Evolutionary conservation across 2,797 vertebrate genomes (phyloP).

Genomic region (Syndactyla subalaris): DNA sequence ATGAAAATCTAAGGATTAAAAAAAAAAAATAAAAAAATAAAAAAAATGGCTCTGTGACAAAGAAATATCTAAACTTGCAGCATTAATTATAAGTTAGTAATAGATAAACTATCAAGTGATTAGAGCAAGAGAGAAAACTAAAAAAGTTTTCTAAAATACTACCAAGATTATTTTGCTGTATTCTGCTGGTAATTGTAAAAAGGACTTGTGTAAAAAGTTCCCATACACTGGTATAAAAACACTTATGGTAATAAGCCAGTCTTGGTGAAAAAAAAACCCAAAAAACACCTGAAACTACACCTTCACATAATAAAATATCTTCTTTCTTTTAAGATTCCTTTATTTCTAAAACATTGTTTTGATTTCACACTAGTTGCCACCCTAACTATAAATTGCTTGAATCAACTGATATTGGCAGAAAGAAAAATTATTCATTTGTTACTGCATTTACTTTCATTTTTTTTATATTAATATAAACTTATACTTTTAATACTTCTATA

Average conservation of each 20-base stretch:
- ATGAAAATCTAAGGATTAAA: background rate
- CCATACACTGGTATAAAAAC: background rate
- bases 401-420: background rate
- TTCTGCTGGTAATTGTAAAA: background rate
- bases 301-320: background rate
- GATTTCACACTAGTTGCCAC: background rate
- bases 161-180: background rate
- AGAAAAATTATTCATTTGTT: background rate
- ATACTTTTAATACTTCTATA: no score
- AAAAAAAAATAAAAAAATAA: no score
- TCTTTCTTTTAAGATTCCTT: background rate
- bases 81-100: background rate
- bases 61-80: background rate
- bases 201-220: background rate
- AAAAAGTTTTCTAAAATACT: background rate
- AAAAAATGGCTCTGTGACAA: background rate
- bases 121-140: background rate
- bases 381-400: background rate
- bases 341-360: background rate
- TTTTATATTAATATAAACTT: background rate
- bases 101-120: background rate
- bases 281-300: background rate
- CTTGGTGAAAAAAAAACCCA: background rate
- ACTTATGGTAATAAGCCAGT: background rate
- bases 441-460: background rate